A percentile compares a stretch with the other conserved stretches of the same genome.
These are phyloP conservation scores for Portunus trituberculatus DNA, from an alignment of 1,140 invertebrate genomes.

Conservation along the genomic window DNA sequence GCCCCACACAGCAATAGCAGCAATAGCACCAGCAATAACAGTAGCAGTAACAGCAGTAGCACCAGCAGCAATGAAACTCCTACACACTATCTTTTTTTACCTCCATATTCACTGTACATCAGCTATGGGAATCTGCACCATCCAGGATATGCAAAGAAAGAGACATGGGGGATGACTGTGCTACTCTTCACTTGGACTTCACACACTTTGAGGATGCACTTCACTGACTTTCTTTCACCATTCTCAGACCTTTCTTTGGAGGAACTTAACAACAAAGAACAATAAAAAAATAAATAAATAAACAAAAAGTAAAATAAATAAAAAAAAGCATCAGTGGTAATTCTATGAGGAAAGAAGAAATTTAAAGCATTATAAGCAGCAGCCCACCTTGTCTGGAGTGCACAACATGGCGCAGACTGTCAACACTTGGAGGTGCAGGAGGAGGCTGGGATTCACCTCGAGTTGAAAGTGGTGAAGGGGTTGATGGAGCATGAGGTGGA, in stretches of 20 bases:
- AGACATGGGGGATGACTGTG: not conserved
- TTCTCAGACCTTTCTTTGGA: not conserved
- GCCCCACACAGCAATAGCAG: not conserved
- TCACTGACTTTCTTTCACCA: not conserved
- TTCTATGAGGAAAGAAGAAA: not conserved
- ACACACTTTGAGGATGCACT: not conserved
- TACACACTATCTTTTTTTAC: slow-evolving; percentile 36
- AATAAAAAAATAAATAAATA: too few relatives aligned
- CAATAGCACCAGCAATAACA: not conserved
- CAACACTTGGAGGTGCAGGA: slow-evolving; percentile 84
- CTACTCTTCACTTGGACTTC: not conserved
- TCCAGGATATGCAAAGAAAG: slow-evolving; percentile 33
- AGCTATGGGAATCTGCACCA: slow-evolving; percentile 38
- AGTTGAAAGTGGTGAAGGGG: slow-evolving; percentile 76
- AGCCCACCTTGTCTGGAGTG: slow-evolving; percentile 87
- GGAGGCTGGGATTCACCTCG: slow-evolving; percentile 76
- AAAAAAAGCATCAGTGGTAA: not conserved
- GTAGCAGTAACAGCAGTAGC: not conserved
- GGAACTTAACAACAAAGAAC: not conserved
- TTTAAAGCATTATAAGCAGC: not conserved
- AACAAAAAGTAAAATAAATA: too few relatives aligned
- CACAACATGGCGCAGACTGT: slow-evolving; percentile 84
- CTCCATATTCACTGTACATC: slow-evolving; percentile 43
- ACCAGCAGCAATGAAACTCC: not conserved
- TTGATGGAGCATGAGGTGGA: slow-evolving; percentile 79